A percentile compares a stretch with the other conserved stretches of the same genome.
These are phyloP conservation scores for Zele albiditarsus DNA, from an alignment of 2,888 invertebrate species.

Conservation along the genomic window DNA sequence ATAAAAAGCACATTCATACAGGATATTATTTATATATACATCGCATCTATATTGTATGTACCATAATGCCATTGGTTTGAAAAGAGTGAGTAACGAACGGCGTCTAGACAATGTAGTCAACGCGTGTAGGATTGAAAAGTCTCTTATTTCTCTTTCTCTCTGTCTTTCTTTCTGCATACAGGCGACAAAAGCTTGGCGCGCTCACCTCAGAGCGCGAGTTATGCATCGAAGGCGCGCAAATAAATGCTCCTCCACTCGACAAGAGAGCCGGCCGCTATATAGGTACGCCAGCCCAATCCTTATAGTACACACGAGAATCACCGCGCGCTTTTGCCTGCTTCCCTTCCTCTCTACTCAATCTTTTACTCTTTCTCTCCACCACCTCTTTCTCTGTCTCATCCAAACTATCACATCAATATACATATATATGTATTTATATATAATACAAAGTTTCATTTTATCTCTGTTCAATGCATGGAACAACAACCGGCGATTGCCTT, in stretches of 20 bases:
- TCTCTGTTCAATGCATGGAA: conserved; percentile 15
- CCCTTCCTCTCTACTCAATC: conserved; percentile 24
- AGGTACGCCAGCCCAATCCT: conserved; percentile 13
- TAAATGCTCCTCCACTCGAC: conserved; percentile 36
- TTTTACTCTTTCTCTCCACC: background rate
- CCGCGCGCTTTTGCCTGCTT: conserved; percentile 2
- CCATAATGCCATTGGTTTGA: background rate
- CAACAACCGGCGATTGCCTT: conserved; percentile 29
- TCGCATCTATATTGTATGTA: background rate
- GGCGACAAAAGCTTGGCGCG: conserved; percentile 26
- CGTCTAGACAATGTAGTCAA: conserved; percentile 25
- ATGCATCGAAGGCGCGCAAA: conserved; percentile 42
- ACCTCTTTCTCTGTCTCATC: background rate
- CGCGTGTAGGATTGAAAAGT: conserved; percentile 29
- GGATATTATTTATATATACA: background rate
- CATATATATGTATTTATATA: conserved; percentile 15
- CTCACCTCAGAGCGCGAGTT: conserved; percentile 26
- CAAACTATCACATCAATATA: background rate
- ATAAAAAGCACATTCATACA: background rate
- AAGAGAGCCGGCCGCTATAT: conserved; percentile 27
- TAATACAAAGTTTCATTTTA: conserved; percentile 24
- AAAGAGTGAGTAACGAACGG: conserved; percentile 12
- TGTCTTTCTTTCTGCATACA: background rate
- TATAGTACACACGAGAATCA: conserved; percentile 8
- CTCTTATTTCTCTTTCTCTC: background rate